Evolutionary conservation across 2,113 vertebrate genomes (phyloP).

Genomic region (Tachysurus vachellii): DNA sequence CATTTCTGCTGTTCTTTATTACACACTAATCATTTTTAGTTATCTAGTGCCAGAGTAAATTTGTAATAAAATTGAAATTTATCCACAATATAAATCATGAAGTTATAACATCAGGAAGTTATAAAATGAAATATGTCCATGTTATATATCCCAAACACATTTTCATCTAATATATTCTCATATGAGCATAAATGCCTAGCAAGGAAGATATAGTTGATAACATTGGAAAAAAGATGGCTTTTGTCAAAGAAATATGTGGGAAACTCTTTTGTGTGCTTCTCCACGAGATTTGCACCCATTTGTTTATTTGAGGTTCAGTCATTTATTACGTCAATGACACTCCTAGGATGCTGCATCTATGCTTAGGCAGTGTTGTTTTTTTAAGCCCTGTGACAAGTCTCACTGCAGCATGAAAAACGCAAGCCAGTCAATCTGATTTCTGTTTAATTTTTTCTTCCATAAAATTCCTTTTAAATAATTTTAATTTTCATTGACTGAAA

Average conservation of each 20-base stretch:
- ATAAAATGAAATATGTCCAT: background rate
- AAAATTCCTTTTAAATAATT: background rate
- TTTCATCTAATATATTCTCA: background rate
- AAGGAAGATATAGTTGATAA: background rate
- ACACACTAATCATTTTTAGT: background rate
- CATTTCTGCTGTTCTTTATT: background rate
- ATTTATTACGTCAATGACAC: background rate
- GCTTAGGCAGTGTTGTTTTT: background rate
- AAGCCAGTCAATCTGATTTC: background rate
- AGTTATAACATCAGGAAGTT: background rate
- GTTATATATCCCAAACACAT: background rate
- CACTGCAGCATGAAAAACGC: background rate
- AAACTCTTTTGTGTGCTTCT: conserved; percentile 1
- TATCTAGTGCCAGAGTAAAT: background rate
- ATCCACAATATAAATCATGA: background rate
- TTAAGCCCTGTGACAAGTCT: background rate
- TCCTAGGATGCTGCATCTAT: background rate
- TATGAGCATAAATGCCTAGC: background rate
- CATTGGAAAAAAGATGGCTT: background rate
- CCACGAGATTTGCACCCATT: conserved; percentile 22
- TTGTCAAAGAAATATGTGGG: background rate
- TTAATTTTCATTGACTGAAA: background rate
- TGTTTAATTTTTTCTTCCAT: background rate
- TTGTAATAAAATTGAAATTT: background rate
- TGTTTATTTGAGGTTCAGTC: background rate